Base-by-base conservation (phyloP, 2,797 vertebrate genomes). In the Picus viridis region DNA sequence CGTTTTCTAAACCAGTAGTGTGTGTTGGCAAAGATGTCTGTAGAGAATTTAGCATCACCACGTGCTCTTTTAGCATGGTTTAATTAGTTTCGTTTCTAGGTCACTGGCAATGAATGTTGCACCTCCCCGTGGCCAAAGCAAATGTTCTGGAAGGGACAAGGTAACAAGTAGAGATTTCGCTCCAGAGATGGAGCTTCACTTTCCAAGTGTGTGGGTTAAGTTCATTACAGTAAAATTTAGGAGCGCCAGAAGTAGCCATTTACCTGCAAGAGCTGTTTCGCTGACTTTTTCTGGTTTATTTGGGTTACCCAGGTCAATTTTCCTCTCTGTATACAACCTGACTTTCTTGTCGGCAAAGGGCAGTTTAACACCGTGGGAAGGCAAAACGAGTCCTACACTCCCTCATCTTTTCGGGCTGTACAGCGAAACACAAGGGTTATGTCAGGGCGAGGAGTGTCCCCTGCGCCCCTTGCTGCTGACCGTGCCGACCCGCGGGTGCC, bases 311-410 rank as follows among this genome's bases (percentile, higher is more conserved):
- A 2, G 16, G 20, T 36, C 32, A 18, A 1, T 39, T 80, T 61
- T 29, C 53, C 23, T 7, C 10, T 7, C 22, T 64, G 15, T 4
- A 16, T 13, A 2, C 6, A 6, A 3, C 3, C 8, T 17, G 23
- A 16, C 18, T 76, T 71, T 29, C n/a, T 34, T 20, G 4, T 14
- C 19, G 22, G 5, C 12, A 8, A 36, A 1, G 0, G 11, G 16
- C 54, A 45, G 6, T 47, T 30, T 8, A n/a, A 13, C 4, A 10
- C 13, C 7, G 20, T 7, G 36, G 17, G 36, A 10, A 36, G 9
- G 19, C 7, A 14, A 4, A 23, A 16, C 0, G 7, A 24, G 16
- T 0, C 47, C 10, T 2, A 1, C 27, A 19, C 12, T 1, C 20
- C 11, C 1, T 5, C 29, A 18, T 23, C 10, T 7, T 56, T 15